phyloP scores from a whole-genome alignment of 2,797 vertebrate species.

The Spheniscus humboldti region DNA sequence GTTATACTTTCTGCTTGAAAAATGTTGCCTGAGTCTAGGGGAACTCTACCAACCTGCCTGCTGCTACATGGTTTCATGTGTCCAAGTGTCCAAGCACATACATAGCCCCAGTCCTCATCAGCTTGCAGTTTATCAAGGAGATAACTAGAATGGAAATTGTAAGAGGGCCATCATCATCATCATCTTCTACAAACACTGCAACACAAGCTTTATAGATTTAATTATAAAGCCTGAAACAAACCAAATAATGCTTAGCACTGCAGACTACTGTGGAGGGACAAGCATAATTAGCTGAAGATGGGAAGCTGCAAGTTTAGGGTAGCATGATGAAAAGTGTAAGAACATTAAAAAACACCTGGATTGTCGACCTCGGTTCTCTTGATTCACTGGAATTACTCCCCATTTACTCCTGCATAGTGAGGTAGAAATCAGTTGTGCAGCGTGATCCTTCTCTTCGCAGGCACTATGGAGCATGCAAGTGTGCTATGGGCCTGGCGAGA shows the following conservation, averaged over 20 bases:
- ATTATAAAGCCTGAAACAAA: not conserved
- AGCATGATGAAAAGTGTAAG: not conserved
- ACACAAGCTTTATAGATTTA: not conserved
- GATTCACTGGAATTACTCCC: not conserved
- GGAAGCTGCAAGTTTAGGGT: not conserved
- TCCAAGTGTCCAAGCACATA: not conserved
- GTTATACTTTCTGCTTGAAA: not conserved
- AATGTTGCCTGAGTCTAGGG: not conserved
- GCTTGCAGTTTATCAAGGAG: not conserved
- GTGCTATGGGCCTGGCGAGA: not conserved
- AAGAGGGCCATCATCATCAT: not conserved
- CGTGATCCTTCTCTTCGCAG: not conserved
- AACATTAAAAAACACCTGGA: not conserved
- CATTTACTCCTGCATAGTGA: not conserved
- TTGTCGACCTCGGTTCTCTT: not conserved
- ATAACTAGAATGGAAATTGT: not conserved
- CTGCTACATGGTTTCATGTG: not conserved
- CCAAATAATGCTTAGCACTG: not conserved
- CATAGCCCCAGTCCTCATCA: not conserved
- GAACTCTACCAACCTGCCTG: not conserved
- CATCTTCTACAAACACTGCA: not conserved
- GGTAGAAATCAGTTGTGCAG: not conserved
- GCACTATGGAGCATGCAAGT: not conserved
- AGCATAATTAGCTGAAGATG: not conserved
- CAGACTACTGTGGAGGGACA: not conserved